Percentiles rank a stretch among this genome's conserved stretches.
Conservation (phyloP, 2,888 invertebrate genomes). For the Molorchus minor region DNA sequence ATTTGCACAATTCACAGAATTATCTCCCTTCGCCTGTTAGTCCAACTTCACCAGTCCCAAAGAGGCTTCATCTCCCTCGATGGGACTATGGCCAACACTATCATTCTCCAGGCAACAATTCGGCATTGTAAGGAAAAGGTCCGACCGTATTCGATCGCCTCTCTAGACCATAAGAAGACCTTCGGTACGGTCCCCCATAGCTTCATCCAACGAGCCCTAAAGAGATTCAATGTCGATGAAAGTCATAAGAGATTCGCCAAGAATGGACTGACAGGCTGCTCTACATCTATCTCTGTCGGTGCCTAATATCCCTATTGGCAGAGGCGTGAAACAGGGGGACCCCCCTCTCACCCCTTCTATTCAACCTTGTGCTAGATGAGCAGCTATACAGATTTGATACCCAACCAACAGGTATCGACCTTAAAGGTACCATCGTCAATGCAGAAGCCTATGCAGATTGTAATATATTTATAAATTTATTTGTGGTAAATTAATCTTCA, state of each 20-base stretch:
- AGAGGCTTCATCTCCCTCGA: no score
- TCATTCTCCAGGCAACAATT: no score
- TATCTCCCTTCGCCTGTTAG: no score
- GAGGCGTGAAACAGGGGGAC: slow-evolving; percentile 3
- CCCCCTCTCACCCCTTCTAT: neutral
- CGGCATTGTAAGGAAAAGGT: no score
- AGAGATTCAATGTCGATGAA: slow-evolving; percentile 17
- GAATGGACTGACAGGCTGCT: neutral
- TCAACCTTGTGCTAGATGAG: neutral
- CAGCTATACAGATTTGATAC: neutral
- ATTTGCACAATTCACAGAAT: no score
- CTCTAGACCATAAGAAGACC: slow-evolving; percentile 39
- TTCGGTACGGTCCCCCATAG: slow-evolving; percentile 38
- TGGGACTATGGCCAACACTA: no score
- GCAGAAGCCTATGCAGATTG: no score
- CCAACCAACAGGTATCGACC: neutral
- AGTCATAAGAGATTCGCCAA: neutral
- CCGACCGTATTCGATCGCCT: no score
- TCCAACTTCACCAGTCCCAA: no score
- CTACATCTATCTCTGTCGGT: neutral
- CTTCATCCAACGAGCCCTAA: slow-evolving; percentile 30
- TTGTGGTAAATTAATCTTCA: no score
- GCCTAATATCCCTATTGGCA: neutral
- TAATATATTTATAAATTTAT: no score
- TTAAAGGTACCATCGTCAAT: neutral